A percentile compares a stretch with the other conserved stretches of the same genome.
Conservation (phyloP, 2,888 invertebrate genomes). For the Trichopria drosophilae region DNA sequence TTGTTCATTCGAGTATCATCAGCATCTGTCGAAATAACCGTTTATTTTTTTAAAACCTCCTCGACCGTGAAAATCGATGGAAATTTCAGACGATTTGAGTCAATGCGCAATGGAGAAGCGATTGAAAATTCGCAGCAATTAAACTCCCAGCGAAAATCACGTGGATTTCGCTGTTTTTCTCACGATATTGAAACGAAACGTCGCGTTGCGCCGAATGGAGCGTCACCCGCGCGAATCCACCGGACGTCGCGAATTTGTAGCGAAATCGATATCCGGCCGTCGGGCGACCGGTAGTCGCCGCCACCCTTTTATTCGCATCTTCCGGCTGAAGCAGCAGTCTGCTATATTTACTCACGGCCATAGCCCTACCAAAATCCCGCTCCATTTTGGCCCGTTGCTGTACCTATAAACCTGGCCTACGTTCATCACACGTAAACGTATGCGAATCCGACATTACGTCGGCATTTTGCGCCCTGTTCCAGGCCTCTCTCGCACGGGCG, state of each 20-base stretch:
- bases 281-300: constrained; percentile 29
- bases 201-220: background rate
- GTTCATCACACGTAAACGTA: no score
- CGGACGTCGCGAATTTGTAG: constrained; percentile 28
- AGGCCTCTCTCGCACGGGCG: no score
- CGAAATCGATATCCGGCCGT: constrained; percentile 45
- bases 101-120: background rate
- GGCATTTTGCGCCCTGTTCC: no score
- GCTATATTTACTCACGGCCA: constrained; percentile 30
- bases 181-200: background rate
- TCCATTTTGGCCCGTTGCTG: no score
- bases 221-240: background rate
- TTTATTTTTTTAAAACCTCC: no score
- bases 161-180: constrained; percentile 11
- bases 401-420: no score
- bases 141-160: background rate
- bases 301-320: constrained; percentile 41
- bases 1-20: no score
- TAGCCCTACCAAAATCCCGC: no score
- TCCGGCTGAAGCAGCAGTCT: constrained; percentile 18
- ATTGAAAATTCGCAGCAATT: background rate
- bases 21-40: no score
- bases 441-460: no score
- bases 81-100: background rate
- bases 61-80: background rate